Evolutionary conservation across 2,113 vertebrate species (phyloP).

Genomic region (Gymnocephalus cernua): DNA sequence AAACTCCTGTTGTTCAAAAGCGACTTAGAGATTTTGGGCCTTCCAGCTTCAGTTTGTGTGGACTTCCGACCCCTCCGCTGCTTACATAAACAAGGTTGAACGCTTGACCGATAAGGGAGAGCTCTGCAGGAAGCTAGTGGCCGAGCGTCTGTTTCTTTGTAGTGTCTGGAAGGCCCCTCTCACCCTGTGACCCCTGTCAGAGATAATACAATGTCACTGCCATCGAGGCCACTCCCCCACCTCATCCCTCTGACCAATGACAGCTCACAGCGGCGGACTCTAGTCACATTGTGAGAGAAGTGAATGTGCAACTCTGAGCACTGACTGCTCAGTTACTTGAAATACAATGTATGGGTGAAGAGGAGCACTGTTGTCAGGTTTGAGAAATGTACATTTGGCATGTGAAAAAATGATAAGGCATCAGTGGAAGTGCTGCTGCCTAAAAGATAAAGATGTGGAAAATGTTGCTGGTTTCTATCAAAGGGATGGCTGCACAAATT

Average conservation of each 20-base stretch:
- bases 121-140: constrained; percentile 68
- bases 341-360: not conserved
- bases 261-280: constrained; percentile 3
- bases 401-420: constrained; percentile 42
- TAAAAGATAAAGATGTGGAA: constrained; percentile 41
- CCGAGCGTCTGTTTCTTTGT: constrained; percentile 67
- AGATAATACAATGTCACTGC: constrained; percentile 66
- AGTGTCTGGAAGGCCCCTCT: constrained; percentile 47
- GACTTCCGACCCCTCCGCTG: constrained; percentile 77
- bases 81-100: constrained; percentile 84
- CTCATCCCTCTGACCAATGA: constrained; percentile 39
- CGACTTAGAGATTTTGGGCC: constrained; percentile 21
- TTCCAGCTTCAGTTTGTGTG: constrained; percentile 54
- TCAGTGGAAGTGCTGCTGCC: constrained; percentile 25
- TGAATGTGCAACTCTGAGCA: not conserved
- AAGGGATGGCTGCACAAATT: not conserved
- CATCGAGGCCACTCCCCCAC: constrained; percentile 42
- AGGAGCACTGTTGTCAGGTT: constrained; percentile 14
- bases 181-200: constrained; percentile 50
- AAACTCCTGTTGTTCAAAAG: constrained; percentile 66
- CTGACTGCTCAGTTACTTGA: not conserved
- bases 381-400: constrained; percentile 32
- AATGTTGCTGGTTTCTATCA: constrained; percentile 52
- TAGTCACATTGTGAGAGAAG: not conserved
- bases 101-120: constrained; percentile 77